These are phyloP conservation scores for Drosophila saltans DNA, from an alignment of 1,140 invertebrate genomes.

Conservation along the genomic window DNA sequence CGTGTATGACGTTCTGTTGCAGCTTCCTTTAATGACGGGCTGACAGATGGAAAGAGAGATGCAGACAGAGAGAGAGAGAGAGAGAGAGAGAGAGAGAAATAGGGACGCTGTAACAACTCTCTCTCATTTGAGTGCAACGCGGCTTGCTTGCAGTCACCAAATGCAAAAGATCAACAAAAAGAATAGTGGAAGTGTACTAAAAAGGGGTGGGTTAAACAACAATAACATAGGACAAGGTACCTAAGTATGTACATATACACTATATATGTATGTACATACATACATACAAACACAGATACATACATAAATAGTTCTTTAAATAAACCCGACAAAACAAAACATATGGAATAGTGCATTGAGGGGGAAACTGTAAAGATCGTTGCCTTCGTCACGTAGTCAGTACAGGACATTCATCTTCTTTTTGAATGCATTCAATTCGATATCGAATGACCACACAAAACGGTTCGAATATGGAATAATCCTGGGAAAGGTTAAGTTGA, in stretches of 20 bases:
- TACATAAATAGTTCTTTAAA: slow-evolving; percentile 33
- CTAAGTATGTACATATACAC: not conserved
- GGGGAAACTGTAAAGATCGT: slow-evolving; percentile 40
- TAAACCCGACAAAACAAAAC: slow-evolving; percentile 22
- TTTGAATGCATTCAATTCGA: not conserved
- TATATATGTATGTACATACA: not conserved
- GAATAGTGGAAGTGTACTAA: not conserved
- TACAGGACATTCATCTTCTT: not conserved
- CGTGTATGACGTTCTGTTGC: slow-evolving; percentile 21
- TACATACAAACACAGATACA: slow-evolving; percentile 5
- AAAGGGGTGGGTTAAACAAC: slow-evolving; percentile 12
- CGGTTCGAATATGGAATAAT: not conserved
- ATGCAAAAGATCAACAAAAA: slow-evolving; percentile 13
- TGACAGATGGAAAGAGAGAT: slow-evolving; percentile 19
- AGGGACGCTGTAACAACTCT: not conserved
- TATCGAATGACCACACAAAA: not conserved
- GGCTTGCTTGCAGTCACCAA: slow-evolving; percentile 9
- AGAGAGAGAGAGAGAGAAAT: slow-evolving; percentile 27
- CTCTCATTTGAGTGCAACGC: not conserved
- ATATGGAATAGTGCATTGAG: not conserved
- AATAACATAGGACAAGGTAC: not conserved
- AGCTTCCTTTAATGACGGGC: slow-evolving; percentile 57
- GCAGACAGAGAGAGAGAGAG: slow-evolving; percentile 18
- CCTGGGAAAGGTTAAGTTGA: too few relatives aligned
- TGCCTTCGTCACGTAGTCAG: slow-evolving; percentile 35